Evolutionary conservation across 2,888 invertebrate species (phyloP).

Genomic region (Apodemia duryi): DNA sequence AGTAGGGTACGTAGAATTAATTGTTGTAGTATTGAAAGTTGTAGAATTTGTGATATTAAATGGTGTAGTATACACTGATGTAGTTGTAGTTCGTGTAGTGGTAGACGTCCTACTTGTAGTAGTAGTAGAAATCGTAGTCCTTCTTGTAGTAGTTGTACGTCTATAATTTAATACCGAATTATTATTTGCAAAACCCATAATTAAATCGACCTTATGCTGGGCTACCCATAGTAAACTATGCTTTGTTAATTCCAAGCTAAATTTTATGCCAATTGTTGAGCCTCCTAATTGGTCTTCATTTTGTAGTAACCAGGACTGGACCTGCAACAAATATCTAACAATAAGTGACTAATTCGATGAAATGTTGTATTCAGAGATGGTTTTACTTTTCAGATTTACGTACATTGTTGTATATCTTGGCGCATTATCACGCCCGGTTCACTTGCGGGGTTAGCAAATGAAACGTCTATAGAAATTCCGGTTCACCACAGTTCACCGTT

Average conservation of each 20-base stretch:
- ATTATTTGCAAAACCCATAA: background rate
- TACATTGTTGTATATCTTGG: too few relatives aligned
- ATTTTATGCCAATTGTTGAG: background rate
- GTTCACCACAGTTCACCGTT: too few relatives aligned
- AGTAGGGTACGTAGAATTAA: background rate
- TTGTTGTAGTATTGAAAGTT: background rate
- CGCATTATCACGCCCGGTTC: too few relatives aligned
- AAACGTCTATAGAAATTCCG: too few relatives aligned
- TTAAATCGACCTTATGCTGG: background rate
- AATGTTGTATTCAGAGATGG: too few relatives aligned
- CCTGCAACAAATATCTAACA: background rate
- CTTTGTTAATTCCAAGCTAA: background rate
- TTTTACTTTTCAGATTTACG: too few relatives aligned
- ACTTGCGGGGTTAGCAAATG: too few relatives aligned
- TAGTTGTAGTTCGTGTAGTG: background rate
- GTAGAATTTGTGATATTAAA: background rate
- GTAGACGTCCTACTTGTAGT: background rate
- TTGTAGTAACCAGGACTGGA: conserved; percentile 1
- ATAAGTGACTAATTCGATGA: too few relatives aligned
- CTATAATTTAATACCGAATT: background rate
- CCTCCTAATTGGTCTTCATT: background rate
- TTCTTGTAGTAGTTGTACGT: background rate
- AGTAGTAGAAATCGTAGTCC: background rate
- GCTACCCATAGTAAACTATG: background rate
- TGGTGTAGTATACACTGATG: background rate